Percentiles rank a stretch among this genome's conserved stretches.
Conservation (phyloP, 2,113 vertebrate species). For the Arvicanthis niloticus region DNA sequence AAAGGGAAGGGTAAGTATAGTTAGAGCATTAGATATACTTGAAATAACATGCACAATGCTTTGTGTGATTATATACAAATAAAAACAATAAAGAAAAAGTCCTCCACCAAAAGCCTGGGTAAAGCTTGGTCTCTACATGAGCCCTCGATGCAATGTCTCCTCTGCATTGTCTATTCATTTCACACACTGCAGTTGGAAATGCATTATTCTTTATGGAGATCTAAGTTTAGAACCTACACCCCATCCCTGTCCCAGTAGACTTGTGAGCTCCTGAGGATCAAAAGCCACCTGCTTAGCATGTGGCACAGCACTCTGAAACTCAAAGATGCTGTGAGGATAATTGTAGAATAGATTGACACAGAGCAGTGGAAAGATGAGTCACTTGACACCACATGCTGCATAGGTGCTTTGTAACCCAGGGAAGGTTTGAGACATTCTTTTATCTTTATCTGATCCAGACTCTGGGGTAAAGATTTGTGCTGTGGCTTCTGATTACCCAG, state of each 20-base stretch:
- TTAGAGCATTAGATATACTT: background rate
- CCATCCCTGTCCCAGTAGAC: background rate
- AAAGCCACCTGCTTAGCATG: background rate
- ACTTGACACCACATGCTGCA: background rate
- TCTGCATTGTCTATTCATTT: no score
- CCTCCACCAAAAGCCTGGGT: background rate
- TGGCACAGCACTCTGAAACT: background rate
- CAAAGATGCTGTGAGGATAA: background rate
- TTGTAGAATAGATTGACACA: background rate
- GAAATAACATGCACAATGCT: background rate
- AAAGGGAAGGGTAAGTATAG: background rate
- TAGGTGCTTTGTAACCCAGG: background rate
- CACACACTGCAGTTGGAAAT: background rate
- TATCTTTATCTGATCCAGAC: background rate
- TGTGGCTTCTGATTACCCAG: background rate
- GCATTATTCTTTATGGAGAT: background rate
- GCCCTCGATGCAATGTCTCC: background rate
- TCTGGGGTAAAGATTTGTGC: background rate
- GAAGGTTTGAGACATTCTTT: background rate
- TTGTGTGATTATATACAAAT: background rate
- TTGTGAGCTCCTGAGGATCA: background rate
- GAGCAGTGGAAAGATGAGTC: background rate
- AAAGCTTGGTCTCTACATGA: accelerated
- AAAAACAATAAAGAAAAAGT: background rate
- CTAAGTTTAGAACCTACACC: background rate